Conservation (phyloP, 2,113 vertebrate genomes). For the Solea senegalensis region DNA sequence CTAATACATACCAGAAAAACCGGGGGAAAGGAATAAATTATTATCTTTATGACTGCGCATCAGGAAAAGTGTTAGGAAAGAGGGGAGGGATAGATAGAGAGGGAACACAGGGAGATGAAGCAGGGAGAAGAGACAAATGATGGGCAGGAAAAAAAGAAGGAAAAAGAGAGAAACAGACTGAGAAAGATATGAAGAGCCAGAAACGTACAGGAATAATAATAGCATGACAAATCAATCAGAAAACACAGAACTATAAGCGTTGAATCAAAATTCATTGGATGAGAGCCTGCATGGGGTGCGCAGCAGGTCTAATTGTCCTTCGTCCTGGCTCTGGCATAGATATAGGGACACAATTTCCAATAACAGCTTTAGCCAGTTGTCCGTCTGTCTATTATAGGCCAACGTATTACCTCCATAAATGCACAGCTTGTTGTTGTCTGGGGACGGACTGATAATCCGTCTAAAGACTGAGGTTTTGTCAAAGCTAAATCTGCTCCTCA, state of each 20-base stretch:
- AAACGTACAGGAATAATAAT: neutral
- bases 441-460: constrained; percentile 72
- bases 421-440: constrained; percentile 75
- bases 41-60: constrained; percentile 72
- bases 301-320: constrained; percentile 38
- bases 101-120: constrained; percentile 45
- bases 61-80: constrained; percentile 51
- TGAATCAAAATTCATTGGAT: constrained; percentile 56
- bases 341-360: constrained; percentile 49
- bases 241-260: constrained; percentile 43
- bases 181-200: neutral
- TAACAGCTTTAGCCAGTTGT: constrained; percentile 58
- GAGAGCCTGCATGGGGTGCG: constrained; percentile 34
- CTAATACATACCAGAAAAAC: constrained; percentile 64
- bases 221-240: constrained; percentile 46
- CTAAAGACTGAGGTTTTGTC: constrained; percentile 74
- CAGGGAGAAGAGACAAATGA: constrained; percentile 25
- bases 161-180: constrained; percentile 8
- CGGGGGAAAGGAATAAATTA: constrained; percentile 69
- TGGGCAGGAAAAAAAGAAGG: constrained; percentile 19
- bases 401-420: constrained; percentile 76
- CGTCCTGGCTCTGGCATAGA: constrained; percentile 35
- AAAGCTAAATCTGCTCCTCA: constrained; percentile 71
- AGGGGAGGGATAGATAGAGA: constrained; percentile 17
- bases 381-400: constrained; percentile 69